These are phyloP conservation scores for Caenorhabditis sp. DNA, from an alignment of 2,888 invertebrate genomes.

Conservation along the genomic window DNA sequence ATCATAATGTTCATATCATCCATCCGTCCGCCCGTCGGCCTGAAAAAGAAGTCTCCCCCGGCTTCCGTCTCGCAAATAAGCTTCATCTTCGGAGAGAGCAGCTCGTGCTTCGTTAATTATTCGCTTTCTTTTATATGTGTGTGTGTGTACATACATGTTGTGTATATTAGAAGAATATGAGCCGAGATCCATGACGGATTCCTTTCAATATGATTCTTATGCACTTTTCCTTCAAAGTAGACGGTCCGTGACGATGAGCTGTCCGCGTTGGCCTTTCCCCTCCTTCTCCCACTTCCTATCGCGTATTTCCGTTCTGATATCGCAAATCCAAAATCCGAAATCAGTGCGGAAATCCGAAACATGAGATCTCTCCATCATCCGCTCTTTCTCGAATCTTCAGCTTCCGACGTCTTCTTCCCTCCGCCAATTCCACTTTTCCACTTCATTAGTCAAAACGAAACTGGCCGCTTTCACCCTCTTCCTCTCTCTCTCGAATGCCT, in stretches of 20 bases:
- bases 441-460: conserved; percentile 51
- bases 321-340: no score
- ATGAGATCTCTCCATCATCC: conserved; percentile 1
- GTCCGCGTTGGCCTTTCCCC: neutral
- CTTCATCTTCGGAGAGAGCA: conserved; percentile 46
- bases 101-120: conserved; percentile 57
- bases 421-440: conserved; percentile 35
- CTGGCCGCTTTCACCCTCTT: conserved; percentile 1
- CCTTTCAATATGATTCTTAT: conserved; percentile 44
- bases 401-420: conserved; percentile 19
- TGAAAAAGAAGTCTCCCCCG: conserved; percentile 11
- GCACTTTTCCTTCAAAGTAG: conserved; percentile 15
- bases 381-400: conserved; percentile 2
- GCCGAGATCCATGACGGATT: conserved; percentile 46
- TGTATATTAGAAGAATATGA: conserved; percentile 43
- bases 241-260: neutral
- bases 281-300: neutral
- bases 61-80: conserved; percentile 36
- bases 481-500: neutral
- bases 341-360: conserved; percentile 47
- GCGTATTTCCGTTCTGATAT: conserved; percentile 35
- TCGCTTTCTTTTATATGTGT: conserved; percentile 51
- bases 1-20: conserved; percentile 1
- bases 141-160: conserved; percentile 31
- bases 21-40: neutral